Evolutionary conservation across 2,113 vertebrate genomes (phyloP).

Genomic region (Coptodon rendalli): DNA sequence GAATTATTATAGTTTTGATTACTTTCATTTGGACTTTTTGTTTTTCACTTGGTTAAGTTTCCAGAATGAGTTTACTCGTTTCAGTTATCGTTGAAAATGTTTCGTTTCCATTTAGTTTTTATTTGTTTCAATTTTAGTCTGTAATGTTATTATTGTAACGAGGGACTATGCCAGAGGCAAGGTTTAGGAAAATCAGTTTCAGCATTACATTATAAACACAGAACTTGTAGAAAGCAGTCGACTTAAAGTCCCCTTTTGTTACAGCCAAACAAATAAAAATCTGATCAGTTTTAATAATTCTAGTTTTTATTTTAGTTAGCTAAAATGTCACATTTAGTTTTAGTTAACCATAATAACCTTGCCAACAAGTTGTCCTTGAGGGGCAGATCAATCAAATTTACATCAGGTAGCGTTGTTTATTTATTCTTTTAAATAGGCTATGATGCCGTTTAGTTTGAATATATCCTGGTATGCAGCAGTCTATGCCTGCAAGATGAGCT

Average conservation of each 20-base stretch:
- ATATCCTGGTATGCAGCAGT: not conserved
- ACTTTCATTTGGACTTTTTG: not conserved
- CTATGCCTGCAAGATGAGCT: not conserved
- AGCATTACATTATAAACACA: not conserved
- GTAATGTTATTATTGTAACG: not conserved
- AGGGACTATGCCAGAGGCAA: not conserved
- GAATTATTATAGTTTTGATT: not conserved
- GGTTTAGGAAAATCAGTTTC: not conserved
- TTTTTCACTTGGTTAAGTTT: not conserved
- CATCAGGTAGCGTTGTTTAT: not conserved
- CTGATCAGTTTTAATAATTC: not conserved
- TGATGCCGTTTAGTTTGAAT: not conserved
- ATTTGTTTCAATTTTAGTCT: not conserved
- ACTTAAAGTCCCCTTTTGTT: not conserved
- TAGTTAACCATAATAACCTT: not conserved
- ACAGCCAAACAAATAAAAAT: not conserved
- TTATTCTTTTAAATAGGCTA: not conserved
- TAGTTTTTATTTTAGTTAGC: not conserved
- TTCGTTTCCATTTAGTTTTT: not conserved
- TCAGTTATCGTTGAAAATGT: not conserved
- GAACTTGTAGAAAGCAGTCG: not conserved
- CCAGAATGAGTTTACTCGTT: fast-evolving
- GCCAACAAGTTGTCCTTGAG: not conserved
- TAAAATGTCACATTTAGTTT: fast-evolving
- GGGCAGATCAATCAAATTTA: not conserved